Percentiles rank a stretch among this genome's conserved stretches.
phyloP scores from a whole-genome alignment of 2,888 invertebrate genomes.

The Metallyticus violacea region DNA sequence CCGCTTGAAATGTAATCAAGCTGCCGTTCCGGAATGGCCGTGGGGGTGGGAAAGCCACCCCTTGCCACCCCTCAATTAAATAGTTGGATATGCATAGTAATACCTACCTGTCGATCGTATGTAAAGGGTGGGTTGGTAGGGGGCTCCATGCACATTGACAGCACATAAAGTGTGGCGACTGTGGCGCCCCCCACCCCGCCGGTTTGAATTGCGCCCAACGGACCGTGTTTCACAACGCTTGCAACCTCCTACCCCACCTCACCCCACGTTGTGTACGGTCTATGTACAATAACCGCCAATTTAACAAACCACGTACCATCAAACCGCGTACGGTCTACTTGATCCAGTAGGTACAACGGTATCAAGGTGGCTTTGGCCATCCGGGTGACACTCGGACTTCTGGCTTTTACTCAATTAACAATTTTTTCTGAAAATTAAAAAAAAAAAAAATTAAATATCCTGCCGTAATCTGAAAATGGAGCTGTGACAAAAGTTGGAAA shows the following conservation, averaged over 20 bases:
- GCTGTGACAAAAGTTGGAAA: too few species aligned
- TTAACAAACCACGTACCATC: conserved; percentile 30
- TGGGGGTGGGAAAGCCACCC: neutral
- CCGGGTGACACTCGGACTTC: neutral
- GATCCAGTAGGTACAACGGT: neutral
- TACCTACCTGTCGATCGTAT: conserved; percentile 29
- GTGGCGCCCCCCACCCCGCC: neutral
- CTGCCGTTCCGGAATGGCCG: neutral
- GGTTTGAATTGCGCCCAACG: conserved; percentile 27
- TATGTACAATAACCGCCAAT: conserved; percentile 42
- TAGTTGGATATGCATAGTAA: conserved; percentile 30
- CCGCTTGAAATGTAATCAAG: conserved; percentile 26
- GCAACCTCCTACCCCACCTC: conserved; percentile 1
- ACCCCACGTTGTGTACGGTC: conserved; percentile 18
- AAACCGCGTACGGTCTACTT: conserved; percentile 6
- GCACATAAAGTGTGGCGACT: conserved; percentile 26
- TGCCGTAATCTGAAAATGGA: too few species aligned
- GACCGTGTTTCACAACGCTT: conserved; percentile 27
- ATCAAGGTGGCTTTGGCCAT: neutral
- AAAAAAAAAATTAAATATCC: too few species aligned
- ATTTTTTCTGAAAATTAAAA: neutral
- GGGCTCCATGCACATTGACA: conserved; percentile 23
- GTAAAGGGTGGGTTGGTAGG: neutral
- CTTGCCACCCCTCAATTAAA: conserved; percentile 26
- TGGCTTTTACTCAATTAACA: too few species aligned